Evolutionary conservation across 2,113 vertebrate species (phyloP), one percentile per base, ranked within the genome.

Genomic region (Sander vitreus): DNA sequence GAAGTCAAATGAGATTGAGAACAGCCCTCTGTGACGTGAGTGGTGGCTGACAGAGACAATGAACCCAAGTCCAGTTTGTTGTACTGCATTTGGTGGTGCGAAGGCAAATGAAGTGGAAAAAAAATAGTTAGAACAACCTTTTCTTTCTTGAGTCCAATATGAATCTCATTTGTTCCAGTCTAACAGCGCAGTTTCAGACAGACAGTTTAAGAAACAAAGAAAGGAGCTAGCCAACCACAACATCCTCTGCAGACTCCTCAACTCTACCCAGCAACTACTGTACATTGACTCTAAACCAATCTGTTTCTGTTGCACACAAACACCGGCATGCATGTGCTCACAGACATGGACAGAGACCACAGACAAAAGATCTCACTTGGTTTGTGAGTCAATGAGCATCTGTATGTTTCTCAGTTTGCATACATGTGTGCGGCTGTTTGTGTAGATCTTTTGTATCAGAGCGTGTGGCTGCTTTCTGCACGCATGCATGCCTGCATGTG

Each of bases 231-330:
- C 88, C 86, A 92, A 90, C 84, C 87, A 85, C 78, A 70, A 39
- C 60, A 74, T 71, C 79, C 81, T 83, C 76, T 12, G 9, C 74
- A 73, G 71, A 76, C 85, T 85, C 76, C 81, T 75, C 64, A 81
- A 78, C 82, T 90, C 89, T 92, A 91, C 91, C 89, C 88, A 59
- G 91, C 92, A 93, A 92, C 92, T 74, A 70, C 78, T 81, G 66
- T 57, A 83, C 81, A 51, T 62, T n/a, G 45, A 85, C 75, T 58
- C 53, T 66, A 62, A 74, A 51, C 65, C 65, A 58, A 3, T 63
- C 47, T 84, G 59, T 78, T 63, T 80, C 60, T 76, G 73, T 23
- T 71, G 59, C 60, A 79, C 76, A 73, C 76, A 89, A 83, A 88
- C 73, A 66, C 73, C 67, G 65, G 54, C 80, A 47, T 48, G 54